Percentiles rank a stretch among this genome's conserved stretches.
Conservation (phyloP, 2,797 vertebrate genomes). For the Liasis olivaceus region DNA sequence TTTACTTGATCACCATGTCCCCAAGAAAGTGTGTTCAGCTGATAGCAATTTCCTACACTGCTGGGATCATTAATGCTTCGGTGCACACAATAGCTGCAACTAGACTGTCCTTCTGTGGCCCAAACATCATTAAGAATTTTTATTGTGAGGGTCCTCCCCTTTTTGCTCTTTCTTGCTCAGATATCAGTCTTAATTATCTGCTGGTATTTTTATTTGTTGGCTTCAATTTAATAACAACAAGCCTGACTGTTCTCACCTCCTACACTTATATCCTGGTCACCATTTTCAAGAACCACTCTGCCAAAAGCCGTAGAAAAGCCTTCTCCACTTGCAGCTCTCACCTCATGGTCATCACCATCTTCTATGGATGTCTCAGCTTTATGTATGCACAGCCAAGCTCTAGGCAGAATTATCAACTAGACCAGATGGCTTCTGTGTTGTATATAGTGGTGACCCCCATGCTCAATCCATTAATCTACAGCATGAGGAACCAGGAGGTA, state of each 20-base stretch:
- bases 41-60: constrained; percentile 29
- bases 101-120: constrained; percentile 48
- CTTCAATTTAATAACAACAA: background rate
- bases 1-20: constrained; percentile 44
- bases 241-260: constrained; percentile 9
- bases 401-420: no score
- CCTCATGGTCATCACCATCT: constrained; percentile 8
- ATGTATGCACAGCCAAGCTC: background rate
- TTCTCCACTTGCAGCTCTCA: constrained; percentile 42
- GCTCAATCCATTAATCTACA: no score
- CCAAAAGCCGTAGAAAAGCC: constrained; percentile 11
- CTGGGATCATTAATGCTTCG: constrained; percentile 44
- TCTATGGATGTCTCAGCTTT: background rate
- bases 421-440: no score
- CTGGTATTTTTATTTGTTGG: background rate
- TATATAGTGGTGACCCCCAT: no score
- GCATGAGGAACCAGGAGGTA: no score
- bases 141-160: constrained; percentile 20
- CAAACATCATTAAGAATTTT: constrained; percentile 57
- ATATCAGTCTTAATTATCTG: background rate
- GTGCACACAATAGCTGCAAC: constrained; percentile 27
- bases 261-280: constrained; percentile 21
- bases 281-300: background rate
- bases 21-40: constrained; percentile 29
- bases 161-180: constrained; percentile 10